These are phyloP conservation scores for Julus scanicus DNA, from an alignment of 2,888 invertebrate species.

Conservation along the genomic window DNA sequence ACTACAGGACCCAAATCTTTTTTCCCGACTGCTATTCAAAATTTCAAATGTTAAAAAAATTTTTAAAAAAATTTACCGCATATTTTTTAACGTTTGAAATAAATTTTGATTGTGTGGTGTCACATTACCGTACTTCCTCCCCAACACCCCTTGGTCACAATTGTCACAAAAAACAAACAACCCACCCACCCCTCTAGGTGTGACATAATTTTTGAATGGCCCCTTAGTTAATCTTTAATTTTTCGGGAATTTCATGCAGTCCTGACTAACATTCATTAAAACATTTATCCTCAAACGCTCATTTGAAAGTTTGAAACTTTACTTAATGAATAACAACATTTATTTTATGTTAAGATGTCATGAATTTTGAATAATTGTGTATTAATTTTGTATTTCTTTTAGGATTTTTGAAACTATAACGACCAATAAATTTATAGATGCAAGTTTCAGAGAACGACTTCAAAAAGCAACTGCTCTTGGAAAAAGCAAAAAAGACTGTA, in stretches of 20 bases:
- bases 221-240: not conserved
- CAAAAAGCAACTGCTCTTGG: conserved; percentile 37
- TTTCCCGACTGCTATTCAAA: no score
- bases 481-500: conserved; percentile 48
- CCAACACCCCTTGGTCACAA: no score
- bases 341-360: not conserved
- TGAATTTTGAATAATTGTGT: not conserved
- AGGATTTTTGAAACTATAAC: conserved; percentile 51
- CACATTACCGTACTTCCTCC: no score
- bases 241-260: not conserved
- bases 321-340: not conserved
- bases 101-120: no score
- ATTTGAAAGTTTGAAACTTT: not conserved
- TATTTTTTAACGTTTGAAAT: no score
- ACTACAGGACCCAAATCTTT: no score
- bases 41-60: no score
- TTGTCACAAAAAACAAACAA: no score
- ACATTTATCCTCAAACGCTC: no score
- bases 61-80: no score
- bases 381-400: not conserved
- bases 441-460: conserved; percentile 32
- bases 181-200: no score
- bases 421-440: conserved; percentile 47
- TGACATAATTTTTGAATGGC: no score
- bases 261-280: not conserved